Conservation (phyloP, 1,140 invertebrate species). For the Drosophila persimilis region DNA sequence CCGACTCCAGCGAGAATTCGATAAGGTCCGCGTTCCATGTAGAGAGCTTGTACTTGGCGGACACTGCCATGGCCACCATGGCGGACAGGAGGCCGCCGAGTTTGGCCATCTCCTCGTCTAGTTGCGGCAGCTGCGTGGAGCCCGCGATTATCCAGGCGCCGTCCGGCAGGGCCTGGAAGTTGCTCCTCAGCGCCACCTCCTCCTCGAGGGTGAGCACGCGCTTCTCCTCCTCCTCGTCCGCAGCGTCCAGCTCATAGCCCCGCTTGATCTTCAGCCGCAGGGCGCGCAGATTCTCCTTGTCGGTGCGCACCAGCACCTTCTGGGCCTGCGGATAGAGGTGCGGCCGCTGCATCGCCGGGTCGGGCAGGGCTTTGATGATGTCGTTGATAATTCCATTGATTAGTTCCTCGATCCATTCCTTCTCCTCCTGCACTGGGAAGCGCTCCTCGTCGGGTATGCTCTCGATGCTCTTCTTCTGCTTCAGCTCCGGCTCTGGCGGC, state of each 20-base stretch:
- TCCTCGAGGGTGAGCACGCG: slow-evolving; percentile 67
- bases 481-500: slow-evolving; percentile 14
- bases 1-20: slow-evolving; percentile 67
- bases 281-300: slow-evolving; percentile 62
- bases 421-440: slow-evolving; percentile 48
- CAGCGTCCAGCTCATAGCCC: slow-evolving; percentile 69
- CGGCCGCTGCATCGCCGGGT: slow-evolving; percentile 39
- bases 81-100: slow-evolving; percentile 64
- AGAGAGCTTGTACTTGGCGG: slow-evolving; percentile 69
- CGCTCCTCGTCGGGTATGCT: slow-evolving; percentile 72
- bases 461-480: slow-evolving; percentile 74
- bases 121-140: slow-evolving; percentile 53
- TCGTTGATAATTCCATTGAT: slow-evolving; percentile 60
- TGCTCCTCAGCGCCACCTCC: slow-evolving; percentile 64
- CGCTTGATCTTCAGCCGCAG: slow-evolving; percentile 68
- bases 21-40: slow-evolving; percentile 76
- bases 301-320: slow-evolving; percentile 60
- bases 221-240: slow-evolving; percentile 46
- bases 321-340: slow-evolving; percentile 57
- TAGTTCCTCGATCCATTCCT: slow-evolving; percentile 53
- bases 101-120: slow-evolving; percentile 71
- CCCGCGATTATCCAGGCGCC: slow-evolving; percentile 75
- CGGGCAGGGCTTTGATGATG: slow-evolving; percentile 54
- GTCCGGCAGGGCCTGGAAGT: slow-evolving; percentile 69
- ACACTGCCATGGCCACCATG: slow-evolving; percentile 57